Evolutionary conservation across 1,140 invertebrate genomes (phyloP).

Genomic region (Platyura marginata): DNA sequence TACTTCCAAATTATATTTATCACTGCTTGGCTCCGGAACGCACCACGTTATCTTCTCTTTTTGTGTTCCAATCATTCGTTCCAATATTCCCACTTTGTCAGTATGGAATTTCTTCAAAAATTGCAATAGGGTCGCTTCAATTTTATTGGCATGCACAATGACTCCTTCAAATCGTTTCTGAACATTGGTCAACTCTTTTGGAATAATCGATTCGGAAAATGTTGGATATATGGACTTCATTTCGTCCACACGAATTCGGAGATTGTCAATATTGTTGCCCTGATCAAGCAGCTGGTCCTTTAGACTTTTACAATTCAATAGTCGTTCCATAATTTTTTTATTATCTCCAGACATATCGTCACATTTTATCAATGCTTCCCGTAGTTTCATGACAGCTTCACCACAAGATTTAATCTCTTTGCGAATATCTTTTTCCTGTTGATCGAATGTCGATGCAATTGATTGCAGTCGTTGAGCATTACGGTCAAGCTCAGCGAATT

Average conservation of each 20-base stretch:
- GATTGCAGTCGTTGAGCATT: constrained; percentile 58
- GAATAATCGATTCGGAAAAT: constrained; percentile 51
- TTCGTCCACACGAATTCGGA: constrained; percentile 47
- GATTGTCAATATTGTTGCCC: constrained; percentile 42
- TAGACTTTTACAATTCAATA: constrained; percentile 51
- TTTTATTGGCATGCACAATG: constrained; percentile 54
- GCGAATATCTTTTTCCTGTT: constrained; percentile 53
- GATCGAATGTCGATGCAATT: constrained; percentile 44
- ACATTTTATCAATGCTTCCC: constrained; percentile 74
- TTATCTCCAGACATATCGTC: constrained; percentile 82
- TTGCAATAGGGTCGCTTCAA: constrained; percentile 55
- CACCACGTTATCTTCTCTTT: constrained; percentile 89
- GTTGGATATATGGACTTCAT: constrained; percentile 60
- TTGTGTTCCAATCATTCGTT: constrained; percentile 55
- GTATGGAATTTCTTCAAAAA: constrained; percentile 76
- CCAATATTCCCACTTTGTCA: constrained; percentile 64
- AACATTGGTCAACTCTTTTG: constrained; percentile 60
- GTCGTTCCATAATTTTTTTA: constrained; percentile 56
- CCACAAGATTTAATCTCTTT: constrained; percentile 47
- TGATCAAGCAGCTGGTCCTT: constrained; percentile 45
- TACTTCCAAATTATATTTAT: constrained; percentile 82
- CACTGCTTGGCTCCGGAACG: constrained; percentile 65
- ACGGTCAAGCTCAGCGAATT: constrained; percentile 56
- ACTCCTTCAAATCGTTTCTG: constrained; percentile 61
- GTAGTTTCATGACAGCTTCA: constrained; percentile 49